phyloP scores from a whole-genome alignment of 2,113 vertebrate genomes.

The Pachypanchax playfairii region DNA sequence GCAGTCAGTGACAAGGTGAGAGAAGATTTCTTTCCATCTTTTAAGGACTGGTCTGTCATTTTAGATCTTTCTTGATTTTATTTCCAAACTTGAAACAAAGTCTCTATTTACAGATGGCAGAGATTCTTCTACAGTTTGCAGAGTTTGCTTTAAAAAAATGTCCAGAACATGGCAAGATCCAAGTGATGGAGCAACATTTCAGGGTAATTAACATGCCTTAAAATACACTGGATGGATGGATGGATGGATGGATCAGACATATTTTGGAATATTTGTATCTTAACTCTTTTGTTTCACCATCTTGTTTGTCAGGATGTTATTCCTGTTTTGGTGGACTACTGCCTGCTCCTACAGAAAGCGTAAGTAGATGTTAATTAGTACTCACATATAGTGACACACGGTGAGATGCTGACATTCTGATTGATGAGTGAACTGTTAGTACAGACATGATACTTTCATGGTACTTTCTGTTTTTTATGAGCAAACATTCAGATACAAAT shows the following conservation, averaged over 20 bases:
- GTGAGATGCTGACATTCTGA: not conserved
- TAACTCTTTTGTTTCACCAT: not conserved
- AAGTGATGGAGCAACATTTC: conserved; percentile 96
- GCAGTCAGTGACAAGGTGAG: conserved; percentile 91
- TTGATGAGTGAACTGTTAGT: not conserved
- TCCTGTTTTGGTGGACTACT: conserved; percentile 93
- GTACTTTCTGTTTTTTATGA: too few species aligned
- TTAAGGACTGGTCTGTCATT: not conserved
- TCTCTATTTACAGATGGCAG: conserved; percentile 86
- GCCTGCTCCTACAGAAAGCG: conserved; percentile 89
- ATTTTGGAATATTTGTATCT: not conserved
- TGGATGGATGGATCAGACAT: too few species aligned
- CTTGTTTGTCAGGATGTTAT: conserved; percentile 85
- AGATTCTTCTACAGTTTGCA: conserved; percentile 91
- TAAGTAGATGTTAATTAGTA: conserved; percentile 82
- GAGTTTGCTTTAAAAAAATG: conserved; percentile 91
- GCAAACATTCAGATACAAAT: too few species aligned
- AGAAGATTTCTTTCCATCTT: not conserved
- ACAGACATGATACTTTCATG: too few species aligned
- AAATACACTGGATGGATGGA: too few species aligned
- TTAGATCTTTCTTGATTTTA: not conserved
- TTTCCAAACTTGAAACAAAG: not conserved
- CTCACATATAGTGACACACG: not conserved
- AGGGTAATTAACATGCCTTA: conserved; percentile 76
- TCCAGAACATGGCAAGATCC: conserved; percentile 95